Conservation (phyloP, 2,888 invertebrate species). For the Cryptus viduatorius region DNA sequence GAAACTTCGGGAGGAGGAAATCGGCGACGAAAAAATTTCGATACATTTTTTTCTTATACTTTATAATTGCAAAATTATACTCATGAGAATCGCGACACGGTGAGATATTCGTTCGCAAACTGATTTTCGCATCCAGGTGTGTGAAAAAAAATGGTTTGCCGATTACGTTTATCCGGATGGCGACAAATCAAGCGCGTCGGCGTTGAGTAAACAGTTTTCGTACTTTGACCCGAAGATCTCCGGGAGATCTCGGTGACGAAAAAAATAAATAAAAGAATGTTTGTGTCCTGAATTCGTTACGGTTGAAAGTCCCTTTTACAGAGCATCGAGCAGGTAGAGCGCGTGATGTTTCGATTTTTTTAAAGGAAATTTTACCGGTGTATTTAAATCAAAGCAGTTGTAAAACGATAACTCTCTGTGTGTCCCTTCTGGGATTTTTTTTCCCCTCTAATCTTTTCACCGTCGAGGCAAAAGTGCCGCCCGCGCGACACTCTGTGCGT, state of each 20-base stretch:
- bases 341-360: conserved; percentile 29
- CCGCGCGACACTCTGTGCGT: conserved; percentile 41
- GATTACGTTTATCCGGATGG: conserved; percentile 11
- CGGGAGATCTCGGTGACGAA: neutral
- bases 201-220: conserved; percentile 54
- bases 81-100: neutral
- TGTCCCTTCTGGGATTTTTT: conserved; percentile 34
- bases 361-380: conserved; percentile 9
- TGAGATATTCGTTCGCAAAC: neutral
- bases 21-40: neutral
- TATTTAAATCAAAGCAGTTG: conserved; percentile 31
- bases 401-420: conserved; percentile 58
- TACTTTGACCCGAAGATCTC: neutral
- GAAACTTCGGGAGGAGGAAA: neutral
- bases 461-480: conserved; percentile 61
- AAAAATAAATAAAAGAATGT: conserved; percentile 23
- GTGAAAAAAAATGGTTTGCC: conserved; percentile 17
- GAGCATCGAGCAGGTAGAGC: conserved; percentile 16
- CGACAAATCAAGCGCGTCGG: conserved; percentile 47
- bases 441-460: conserved; percentile 61
- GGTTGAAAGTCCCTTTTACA: conserved; percentile 26
- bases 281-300: conserved; percentile 50
- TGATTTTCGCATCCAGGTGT: neutral
- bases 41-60: neutral
- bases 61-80: neutral